Evolutionary conservation across 2,797 vertebrate species (phyloP), one percentile per base, ranked within the genome.

Genomic region (Paramormyrops hopkinsi): DNA sequence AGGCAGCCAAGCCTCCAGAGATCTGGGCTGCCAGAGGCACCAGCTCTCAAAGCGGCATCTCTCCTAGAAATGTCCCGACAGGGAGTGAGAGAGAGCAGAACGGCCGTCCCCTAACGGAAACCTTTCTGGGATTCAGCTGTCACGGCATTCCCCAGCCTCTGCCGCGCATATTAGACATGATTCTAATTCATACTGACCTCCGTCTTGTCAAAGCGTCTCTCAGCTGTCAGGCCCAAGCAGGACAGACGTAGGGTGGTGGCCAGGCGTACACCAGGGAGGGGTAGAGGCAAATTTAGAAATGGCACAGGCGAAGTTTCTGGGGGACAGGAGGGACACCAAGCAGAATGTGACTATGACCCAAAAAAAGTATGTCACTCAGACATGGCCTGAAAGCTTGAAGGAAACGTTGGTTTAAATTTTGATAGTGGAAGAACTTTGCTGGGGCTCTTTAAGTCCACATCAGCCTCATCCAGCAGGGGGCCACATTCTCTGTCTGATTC

Each of bases 111-210:
- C 25, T 69, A 11, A 51, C 9, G 3, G 17, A n/a, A 54, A 4
- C 51, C 37, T 22, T 29, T 87, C 54, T 59, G 29, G 86, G 51
- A 1, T 44, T 87, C 89, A 89, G 89, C 89, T 89, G 89, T 14
- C 14, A 33, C 12, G 17, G 89, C 59, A 76, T 89, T 86, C 59
- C 33, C 44, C 17, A 17, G 88, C 59, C 25, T 50, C 54, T n/a
- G 59, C 89, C n/a, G 62, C 11, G 5, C 59, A 89, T 89, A 89
- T 89, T 48, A 41, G 11, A 25, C 83, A 89, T 89, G 69, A 76
- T 51, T 87, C 59, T 89, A 76, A 86, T 76, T 89, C 59, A 87
- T 46, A 29, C 62, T 51, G 62, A 86, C 56, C 84, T 17, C 89
- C 59, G 7, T 87, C 88, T 69, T 83, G 41, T 62, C 29, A 12